Percentiles rank a stretch among this genome's conserved stretches.
Evolutionary conservation across 2,888 invertebrate species (phyloP).

Genomic region (Euzophera pinguis): DNA sequence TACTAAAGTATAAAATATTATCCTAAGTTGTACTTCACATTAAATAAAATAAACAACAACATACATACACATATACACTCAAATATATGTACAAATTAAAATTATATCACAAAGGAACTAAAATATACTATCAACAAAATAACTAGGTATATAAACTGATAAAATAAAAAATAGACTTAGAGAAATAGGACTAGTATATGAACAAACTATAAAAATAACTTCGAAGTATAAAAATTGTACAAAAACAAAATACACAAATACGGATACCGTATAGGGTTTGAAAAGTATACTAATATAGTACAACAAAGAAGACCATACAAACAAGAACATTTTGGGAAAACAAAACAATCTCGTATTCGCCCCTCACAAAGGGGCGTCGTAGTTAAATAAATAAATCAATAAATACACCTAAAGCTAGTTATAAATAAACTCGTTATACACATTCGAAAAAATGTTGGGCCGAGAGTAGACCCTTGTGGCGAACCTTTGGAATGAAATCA

Average conservation of each 20-base stretch:
- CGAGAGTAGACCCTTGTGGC: constrained; percentile 35
- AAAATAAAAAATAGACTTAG: constrained; percentile 44
- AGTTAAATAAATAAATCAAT: constrained; percentile 55
- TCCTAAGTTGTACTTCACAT: constrained; percentile 12
- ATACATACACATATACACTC: constrained; percentile 21
- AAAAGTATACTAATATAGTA: constrained; percentile 71
- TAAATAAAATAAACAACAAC: constrained; percentile 12
- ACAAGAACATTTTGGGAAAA: constrained; percentile 68
- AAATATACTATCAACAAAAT: constrained; percentile 24
- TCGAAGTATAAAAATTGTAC: constrained; percentile 39
- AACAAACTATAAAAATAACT: constrained; percentile 33
- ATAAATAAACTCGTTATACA: constrained; percentile 58
- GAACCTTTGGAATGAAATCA: constrained; percentile 12
- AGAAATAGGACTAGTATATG: constrained; percentile 58
- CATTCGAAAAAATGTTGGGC: constrained; percentile 30
- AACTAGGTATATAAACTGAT: constrained; percentile 25
- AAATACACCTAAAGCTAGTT: constrained; percentile 61
- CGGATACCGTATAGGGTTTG: constrained; percentile 72
- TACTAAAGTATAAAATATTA: constrained; percentile 22
- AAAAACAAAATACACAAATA: constrained; percentile 67
- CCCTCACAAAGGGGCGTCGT: constrained; percentile 60
- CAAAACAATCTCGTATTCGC: constrained; percentile 40
- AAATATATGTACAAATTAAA: constrained; percentile 25
- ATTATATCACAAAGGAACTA: constrained; percentile 21
- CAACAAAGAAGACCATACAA: constrained; percentile 63